Percentiles rank a stretch among this genome's conserved stretches.
Evolutionary conservation across 2,888 invertebrate species (phyloP).

Genomic region (Phyto melanocephala): DNA sequence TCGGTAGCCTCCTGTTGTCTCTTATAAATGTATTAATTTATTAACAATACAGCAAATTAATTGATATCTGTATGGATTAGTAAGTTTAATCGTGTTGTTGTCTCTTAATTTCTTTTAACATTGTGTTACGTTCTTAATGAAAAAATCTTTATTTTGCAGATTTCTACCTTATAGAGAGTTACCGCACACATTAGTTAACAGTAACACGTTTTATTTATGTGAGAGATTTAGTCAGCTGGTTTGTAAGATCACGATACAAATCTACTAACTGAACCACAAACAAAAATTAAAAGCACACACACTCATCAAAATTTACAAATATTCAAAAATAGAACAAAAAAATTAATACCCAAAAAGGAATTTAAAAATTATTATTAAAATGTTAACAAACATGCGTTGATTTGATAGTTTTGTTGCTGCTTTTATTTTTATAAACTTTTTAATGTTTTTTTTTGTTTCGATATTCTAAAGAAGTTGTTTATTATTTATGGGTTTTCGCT

Average conservation of each 20-base stretch:
- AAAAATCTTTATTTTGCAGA: too few relatives aligned
- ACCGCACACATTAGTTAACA: too few relatives aligned
- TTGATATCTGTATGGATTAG: too few relatives aligned
- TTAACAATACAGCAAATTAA: conserved; percentile 18
- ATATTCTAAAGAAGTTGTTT: conserved; percentile 24
- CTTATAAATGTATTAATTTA: conserved; percentile 58
- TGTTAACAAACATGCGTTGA: conserved; percentile 53
- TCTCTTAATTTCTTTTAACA: too few relatives aligned
- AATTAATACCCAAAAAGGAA: conserved; percentile 22
- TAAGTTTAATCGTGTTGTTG: too few relatives aligned
- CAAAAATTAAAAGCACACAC: not conserved
- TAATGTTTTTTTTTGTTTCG: not conserved
- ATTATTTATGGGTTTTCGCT: conserved; percentile 50
- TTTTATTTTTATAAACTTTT: conserved; percentile 1
- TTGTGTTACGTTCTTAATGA: too few relatives aligned
- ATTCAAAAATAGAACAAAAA: conserved; percentile 3
- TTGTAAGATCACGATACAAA: too few relatives aligned
- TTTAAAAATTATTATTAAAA: conserved; percentile 41
- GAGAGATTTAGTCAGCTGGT: too few relatives aligned
- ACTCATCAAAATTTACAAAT: conserved; percentile 3
- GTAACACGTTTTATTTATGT: too few relatives aligned
- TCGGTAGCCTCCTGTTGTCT: too few relatives aligned
- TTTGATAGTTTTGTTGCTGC: conserved; percentile 17
- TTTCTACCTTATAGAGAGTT: too few relatives aligned
- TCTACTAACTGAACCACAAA: too few relatives aligned